phyloP scores from a whole-genome alignment of 2,888 invertebrate genomes.

The Trachelus troglodyta region DNA sequence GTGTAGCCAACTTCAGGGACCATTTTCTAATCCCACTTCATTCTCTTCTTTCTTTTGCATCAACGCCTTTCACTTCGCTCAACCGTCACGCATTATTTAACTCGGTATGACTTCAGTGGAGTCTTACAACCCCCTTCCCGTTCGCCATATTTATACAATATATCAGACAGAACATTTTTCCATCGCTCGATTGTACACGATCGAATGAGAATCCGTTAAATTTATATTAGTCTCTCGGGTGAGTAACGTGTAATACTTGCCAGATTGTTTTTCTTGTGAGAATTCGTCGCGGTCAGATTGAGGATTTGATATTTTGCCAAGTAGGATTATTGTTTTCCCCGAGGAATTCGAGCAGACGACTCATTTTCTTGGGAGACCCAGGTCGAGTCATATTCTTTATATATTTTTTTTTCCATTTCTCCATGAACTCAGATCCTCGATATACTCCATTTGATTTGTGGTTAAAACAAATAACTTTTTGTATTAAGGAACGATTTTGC shows the following conservation, averaged over 20 bases:
- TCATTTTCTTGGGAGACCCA: neutral
- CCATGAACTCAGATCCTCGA: neutral
- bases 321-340: neutral
- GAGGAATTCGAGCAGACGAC: neutral
- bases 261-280: neutral
- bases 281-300: neutral
- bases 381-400: neutral
- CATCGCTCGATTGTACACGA: neutral
- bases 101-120: neutral
- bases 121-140: neutral
- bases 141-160: neutral
- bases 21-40: neutral
- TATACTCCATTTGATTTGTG: neutral
- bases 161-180: neutral
- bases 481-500: neutral
- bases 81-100: neutral
- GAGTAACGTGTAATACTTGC: neutral
- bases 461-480: neutral
- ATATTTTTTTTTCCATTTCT: too few relatives aligned
- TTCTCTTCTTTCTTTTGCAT: neutral
- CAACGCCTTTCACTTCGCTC: neutral
- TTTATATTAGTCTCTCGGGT: neutral
- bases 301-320: neutral
- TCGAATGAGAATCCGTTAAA: neutral
- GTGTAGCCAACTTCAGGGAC: neutral